Conservation (phyloP, 1,140 invertebrate genomes). For the Metaphire vulgaris region DNA sequence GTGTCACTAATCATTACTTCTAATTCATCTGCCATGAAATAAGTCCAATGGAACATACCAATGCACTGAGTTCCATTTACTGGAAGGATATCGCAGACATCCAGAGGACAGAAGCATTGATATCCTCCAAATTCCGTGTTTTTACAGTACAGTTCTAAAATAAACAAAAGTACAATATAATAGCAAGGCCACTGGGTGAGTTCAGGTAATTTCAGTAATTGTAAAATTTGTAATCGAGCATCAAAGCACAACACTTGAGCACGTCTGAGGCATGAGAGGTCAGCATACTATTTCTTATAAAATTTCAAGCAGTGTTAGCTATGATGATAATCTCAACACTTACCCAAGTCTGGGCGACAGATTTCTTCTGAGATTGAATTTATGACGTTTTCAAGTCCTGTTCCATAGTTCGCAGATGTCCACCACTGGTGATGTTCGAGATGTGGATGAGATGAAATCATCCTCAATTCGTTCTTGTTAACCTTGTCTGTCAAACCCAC, state of each 20-base stretch:
- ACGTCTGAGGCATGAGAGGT: too few species aligned
- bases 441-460: conserved; percentile 7
- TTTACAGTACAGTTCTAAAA: conserved; percentile 17
- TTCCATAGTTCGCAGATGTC: neutral
- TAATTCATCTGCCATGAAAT: too few species aligned
- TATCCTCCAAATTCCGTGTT: conserved; percentile 12
- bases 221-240: too few species aligned
- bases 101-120: conserved; percentile 26
- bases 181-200: too few species aligned
- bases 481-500: neutral
- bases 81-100: conserved; percentile 20
- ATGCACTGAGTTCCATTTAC: conserved; percentile 25
- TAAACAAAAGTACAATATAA: too few species aligned
- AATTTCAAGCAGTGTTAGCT: too few species aligned
- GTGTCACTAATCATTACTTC: too few species aligned
- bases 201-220: too few species aligned
- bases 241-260: too few species aligned
- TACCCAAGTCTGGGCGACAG: neutral
- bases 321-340: too few species aligned
- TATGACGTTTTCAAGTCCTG: neutral
- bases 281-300: too few species aligned
- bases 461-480: conserved; percentile 1
- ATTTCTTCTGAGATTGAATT: neutral
- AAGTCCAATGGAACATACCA: too few species aligned
- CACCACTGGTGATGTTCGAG: conserved; percentile 11